Evolutionary conservation across 1,140 invertebrate species (phyloP).

Genomic region (Drosophila sturtevanti): DNA sequence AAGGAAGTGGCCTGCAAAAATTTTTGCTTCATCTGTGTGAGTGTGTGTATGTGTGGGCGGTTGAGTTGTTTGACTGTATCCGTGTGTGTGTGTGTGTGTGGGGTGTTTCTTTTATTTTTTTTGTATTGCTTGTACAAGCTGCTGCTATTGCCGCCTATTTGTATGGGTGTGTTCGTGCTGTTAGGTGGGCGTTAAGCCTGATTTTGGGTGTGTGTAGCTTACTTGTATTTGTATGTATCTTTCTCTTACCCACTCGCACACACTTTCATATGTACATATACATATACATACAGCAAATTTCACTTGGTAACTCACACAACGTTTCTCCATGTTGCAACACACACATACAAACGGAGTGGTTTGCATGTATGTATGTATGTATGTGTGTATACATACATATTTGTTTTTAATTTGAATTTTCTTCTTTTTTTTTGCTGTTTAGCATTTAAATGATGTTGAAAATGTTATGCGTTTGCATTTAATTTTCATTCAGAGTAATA

Average conservation of each 20-base stretch:
- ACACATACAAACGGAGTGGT: slow-evolving; percentile 7
- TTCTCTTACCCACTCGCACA: slow-evolving; percentile 22
- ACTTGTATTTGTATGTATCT: slow-evolving; percentile 44
- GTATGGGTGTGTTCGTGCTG: slow-evolving; percentile 51
- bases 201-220: slow-evolving; percentile 52
- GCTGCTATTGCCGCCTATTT: slow-evolving; percentile 20
- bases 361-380: slow-evolving; percentile 24
- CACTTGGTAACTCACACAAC: slow-evolving; percentile 64
- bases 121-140: slow-evolving; percentile 62
- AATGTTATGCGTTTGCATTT: slow-evolving; percentile 64
- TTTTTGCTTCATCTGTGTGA: slow-evolving; percentile 49
- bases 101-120: slow-evolving; percentile 60
- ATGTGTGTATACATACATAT: slow-evolving; percentile 21
- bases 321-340: slow-evolving; percentile 28
- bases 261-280: not conserved
- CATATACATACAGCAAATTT: slow-evolving; percentile 37
- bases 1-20: slow-evolving; percentile 78
- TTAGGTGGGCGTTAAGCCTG: slow-evolving; percentile 11
- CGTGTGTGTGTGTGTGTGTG: slow-evolving; percentile 32
- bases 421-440: slow-evolving; percentile 48
- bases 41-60: slow-evolving; percentile 18
- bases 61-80: slow-evolving; percentile 14
- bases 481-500: slow-evolving; percentile 65
- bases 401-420: slow-evolving; percentile 73
- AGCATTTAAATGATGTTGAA: slow-evolving; percentile 74